These are phyloP conservation scores for Gnatocerus cornutus DNA, from an alignment of 2,888 invertebrate species.

Conservation along the genomic window DNA sequence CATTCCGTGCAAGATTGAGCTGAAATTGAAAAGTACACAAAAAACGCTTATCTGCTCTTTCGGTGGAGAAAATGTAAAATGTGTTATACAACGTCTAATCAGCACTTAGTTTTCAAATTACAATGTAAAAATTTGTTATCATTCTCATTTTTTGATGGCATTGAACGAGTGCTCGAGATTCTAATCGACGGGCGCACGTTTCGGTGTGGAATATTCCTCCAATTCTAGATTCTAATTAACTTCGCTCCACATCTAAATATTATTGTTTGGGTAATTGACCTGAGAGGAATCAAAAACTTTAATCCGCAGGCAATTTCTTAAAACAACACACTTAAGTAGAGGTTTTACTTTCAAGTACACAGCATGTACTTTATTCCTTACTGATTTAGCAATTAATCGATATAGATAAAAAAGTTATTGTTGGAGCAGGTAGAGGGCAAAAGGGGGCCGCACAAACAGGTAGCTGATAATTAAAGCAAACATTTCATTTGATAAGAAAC, in stretches of 20 bases:
- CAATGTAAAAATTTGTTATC: neutral
- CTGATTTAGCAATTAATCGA: conserved; percentile 50
- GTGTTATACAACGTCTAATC: neutral
- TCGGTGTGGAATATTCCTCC: neutral
- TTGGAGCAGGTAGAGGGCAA: conserved; percentile 41
- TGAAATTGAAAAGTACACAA: conserved; percentile 29
- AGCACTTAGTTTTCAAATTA: neutral
- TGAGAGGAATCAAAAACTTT: conserved; percentile 1
- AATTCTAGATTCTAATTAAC: neutral
- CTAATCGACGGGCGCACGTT: neutral
- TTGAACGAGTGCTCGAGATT: neutral
- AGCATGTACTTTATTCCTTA: conserved; percentile 35
- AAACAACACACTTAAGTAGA: conserved; percentile 17
- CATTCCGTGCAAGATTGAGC: conserved; percentile 23
- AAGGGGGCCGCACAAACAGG: conserved; percentile 50
- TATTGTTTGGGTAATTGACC: neutral
- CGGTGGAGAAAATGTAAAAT: too few relatives aligned
- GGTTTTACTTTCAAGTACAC: conserved; percentile 33
- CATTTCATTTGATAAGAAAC: conserved; percentile 56
- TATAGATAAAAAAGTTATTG: conserved; percentile 44
- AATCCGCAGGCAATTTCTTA: conserved; percentile 14
- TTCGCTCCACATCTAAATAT: too few relatives aligned
- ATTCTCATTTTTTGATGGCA: neutral
- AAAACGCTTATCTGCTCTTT: conserved; percentile 11
- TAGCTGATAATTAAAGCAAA: conserved; percentile 58